These are phyloP conservation scores for Isotomurus palustris DNA, from an alignment of 2,888 invertebrate species.

Conservation along the genomic window DNA sequence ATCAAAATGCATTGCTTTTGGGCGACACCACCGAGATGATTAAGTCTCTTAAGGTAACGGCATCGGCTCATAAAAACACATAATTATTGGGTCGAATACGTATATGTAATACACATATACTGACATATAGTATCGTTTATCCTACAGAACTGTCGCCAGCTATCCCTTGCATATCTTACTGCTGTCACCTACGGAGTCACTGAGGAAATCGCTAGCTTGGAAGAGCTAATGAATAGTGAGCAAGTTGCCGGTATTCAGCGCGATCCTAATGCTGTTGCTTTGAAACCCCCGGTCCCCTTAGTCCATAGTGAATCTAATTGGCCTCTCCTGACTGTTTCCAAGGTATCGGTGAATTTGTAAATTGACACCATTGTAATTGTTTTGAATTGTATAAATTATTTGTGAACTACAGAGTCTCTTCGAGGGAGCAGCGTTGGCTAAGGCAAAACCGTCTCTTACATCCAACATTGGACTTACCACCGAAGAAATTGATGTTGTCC, in stretches of 20 bases:
- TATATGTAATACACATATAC: too few relatives aligned
- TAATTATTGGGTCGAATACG: neutral
- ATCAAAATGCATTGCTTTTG: constrained; percentile 85
- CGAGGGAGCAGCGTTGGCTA: constrained; percentile 59
- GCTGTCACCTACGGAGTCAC: constrained; percentile 85
- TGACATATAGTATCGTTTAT: neutral
- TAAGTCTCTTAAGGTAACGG: constrained; percentile 63
- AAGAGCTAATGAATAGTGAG: constrained; percentile 62
- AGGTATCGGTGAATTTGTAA: constrained; percentile 52
- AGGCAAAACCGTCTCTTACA: constrained; percentile 48
- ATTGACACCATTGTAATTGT: neutral
- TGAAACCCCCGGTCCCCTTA: constrained; percentile 86
- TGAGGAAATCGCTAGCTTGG: constrained; percentile 71
- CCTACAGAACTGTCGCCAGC: constrained; percentile 56
- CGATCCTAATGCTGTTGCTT: constrained; percentile 67
- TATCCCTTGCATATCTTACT: constrained; percentile 85
- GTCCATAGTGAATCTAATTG: constrained; percentile 91
- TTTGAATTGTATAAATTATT: constrained; percentile 4
- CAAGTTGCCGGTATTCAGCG: constrained; percentile 57
- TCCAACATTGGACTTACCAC: constrained; percentile 56
- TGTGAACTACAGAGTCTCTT: constrained; percentile 48
- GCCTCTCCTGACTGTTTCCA: constrained; percentile 90
- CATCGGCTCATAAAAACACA: neutral
- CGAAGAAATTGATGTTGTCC: constrained; percentile 53
- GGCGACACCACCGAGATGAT: constrained; percentile 90